A percentile compares a stretch with the other conserved stretches of the same genome.
phyloP scores from a whole-genome alignment of 2,113 vertebrate species.

The Anolis sagrei region DNA sequence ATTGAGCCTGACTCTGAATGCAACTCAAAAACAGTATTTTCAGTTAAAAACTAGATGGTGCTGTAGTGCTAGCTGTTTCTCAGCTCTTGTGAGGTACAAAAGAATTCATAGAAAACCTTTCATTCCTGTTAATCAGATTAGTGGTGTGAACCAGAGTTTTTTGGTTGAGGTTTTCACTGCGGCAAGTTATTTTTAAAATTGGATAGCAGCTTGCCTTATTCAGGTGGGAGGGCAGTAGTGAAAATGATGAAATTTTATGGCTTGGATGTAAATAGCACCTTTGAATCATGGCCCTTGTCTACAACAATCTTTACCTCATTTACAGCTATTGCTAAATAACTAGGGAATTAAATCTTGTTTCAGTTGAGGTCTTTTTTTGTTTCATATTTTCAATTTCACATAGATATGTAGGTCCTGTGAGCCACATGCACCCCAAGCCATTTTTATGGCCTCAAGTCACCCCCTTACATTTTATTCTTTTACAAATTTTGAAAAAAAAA shows the following conservation, averaged over 20 bases:
- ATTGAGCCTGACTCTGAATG: not conserved
- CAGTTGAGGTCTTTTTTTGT: not conserved
- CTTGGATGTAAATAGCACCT: no score
- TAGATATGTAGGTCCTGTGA: no score
- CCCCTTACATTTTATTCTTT: no score
- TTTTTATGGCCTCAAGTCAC: no score
- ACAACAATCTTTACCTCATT: not conserved
- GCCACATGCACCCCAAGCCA: no score
- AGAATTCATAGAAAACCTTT: not conserved
- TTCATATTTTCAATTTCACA: no score
- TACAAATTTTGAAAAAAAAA: no score
- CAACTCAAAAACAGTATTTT: not conserved
- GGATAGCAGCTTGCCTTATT: not conserved
- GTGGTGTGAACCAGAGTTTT: not conserved
- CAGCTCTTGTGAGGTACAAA: not conserved
- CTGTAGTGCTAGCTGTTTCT: constrained; percentile 7
- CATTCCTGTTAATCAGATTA: not conserved
- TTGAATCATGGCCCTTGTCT: not conserved
- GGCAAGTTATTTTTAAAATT: not conserved
- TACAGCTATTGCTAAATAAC: not conserved
- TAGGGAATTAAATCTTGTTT: no score
- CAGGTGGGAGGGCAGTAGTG: not conserved
- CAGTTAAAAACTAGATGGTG: constrained; percentile 26
- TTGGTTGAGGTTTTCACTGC: not conserved
- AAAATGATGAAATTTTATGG: not conserved